Base-by-base conservation (phyloP, 2,113 vertebrate species). In the Mesocricetus auratus region DNA sequence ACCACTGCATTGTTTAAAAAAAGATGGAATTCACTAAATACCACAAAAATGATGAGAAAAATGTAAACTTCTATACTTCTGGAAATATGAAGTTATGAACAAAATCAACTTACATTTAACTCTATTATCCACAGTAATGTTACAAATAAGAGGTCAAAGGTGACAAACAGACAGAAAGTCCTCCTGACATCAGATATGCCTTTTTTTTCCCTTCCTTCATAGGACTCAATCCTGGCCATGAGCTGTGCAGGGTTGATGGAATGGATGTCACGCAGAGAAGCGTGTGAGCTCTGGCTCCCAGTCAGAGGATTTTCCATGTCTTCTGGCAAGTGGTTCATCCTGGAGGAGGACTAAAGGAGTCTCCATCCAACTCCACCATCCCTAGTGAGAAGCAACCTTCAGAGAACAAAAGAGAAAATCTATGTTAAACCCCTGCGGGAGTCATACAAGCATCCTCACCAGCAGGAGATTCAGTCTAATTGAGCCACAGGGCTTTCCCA, bases 91-190 rank as follows among this genome's bases (percentile, higher is more conserved):
- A 82, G 66, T 56, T 5, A 92, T 22, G 33, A 64, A 53, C 62
- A 91, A 78, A 95, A 62, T 42, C 33, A 36, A 99, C 99, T 99
- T 98, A 99, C 99, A 96, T 99, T 99, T 98, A 99, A 98, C 98
- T 99, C 99, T 98, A 99, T 99, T 98, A 99, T 99, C 99, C 99
- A 99, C 91, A 99, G 98, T 98, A 99, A 98, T 31, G 99, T 99
- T 98, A 99, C 97, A 98, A 99, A 99, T 94, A 99, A 98, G 93
- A 99, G 99, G 98, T 99, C 99, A 98, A 99, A 99, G 29, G 99
- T 99, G 96, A 99, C 99, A 97, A 99, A 99, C 96, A 99, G 99
- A 98, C 99, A 99, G 98, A 99, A 99, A 98, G 99, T 99, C 98
- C 99, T 99, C 98, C 99, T 98, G 97, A 99, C 99, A 91, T 99